Percentiles rank a stretch among this genome's conserved stretches.
phyloP scores from a whole-genome alignment of 2,797 vertebrate genomes.

The Gymnocypris eckloni region DNA sequence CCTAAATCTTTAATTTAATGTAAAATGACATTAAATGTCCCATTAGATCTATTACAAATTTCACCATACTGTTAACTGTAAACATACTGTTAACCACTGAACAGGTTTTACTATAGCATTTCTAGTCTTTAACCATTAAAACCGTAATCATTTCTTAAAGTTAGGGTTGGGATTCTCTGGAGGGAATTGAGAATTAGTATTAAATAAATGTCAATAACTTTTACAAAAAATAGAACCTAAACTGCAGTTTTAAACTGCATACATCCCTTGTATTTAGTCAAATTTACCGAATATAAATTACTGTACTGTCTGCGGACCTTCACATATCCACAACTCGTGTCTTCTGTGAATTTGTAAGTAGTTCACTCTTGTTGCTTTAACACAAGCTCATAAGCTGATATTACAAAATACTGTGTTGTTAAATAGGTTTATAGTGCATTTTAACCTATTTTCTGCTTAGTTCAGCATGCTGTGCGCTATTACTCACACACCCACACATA shows the following conservation, averaged over 20 bases:
- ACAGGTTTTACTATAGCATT: no score
- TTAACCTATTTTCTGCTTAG: neutral
- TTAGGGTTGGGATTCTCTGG: neutral
- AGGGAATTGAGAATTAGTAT: neutral
- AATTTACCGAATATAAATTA: neutral
- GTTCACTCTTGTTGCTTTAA: neutral
- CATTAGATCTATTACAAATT: no score
- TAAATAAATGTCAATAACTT: neutral
- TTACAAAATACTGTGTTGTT: neutral
- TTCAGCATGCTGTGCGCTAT: neutral
- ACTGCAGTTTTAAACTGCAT: neutral
- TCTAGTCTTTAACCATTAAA: no score
- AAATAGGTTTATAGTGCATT: neutral
- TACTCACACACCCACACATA: neutral
- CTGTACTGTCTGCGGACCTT: neutral
- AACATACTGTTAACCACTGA: no score
- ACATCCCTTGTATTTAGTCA: neutral
- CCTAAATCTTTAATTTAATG: no score
- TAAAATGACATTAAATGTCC: no score
- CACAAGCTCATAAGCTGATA: neutral
- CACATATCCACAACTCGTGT: neutral
- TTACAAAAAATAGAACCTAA: neutral
- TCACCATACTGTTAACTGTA: no score
- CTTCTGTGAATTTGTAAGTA: neutral
- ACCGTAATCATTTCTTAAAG: no score